A percentile compares a stretch with the other conserved stretches of the same genome.
Evolutionary conservation across 2,888 invertebrate species (phyloP).

Genomic region (Spisula solida): DNA sequence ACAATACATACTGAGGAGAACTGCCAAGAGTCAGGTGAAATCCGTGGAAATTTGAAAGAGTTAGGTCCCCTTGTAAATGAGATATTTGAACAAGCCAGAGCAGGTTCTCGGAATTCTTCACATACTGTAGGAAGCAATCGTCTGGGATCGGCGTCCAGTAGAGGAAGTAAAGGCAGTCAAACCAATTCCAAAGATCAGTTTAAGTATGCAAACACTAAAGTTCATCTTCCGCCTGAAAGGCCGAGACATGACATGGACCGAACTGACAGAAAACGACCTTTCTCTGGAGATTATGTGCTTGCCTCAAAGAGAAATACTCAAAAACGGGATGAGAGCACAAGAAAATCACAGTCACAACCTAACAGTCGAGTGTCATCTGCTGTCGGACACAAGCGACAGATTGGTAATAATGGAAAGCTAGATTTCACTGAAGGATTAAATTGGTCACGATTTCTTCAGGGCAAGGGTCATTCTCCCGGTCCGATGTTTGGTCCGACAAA

Average conservation of each 20-base stretch:
- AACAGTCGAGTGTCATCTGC: constrained; percentile 58
- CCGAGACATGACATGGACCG: constrained; percentile 48
- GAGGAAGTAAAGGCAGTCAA: constrained; percentile 63
- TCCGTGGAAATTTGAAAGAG: constrained; percentile 57
- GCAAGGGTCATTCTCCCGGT: constrained; percentile 59
- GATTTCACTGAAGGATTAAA: constrained; percentile 54
- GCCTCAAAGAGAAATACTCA: constrained; percentile 34
- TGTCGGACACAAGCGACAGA: constrained; percentile 62
- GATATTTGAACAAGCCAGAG: constrained; percentile 64
- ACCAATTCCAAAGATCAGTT: constrained; percentile 51
- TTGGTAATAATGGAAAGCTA: constrained; percentile 64
- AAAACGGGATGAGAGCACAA: constrained; percentile 45
- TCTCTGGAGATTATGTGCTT: constrained; percentile 67
- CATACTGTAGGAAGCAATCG: constrained; percentile 61
- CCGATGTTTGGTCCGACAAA: constrained; percentile 45
- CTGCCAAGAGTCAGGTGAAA: constrained; percentile 63
- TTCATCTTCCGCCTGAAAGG: constrained; percentile 47
- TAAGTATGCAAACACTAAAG: constrained; percentile 60
- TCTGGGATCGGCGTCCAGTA: constrained; percentile 68
- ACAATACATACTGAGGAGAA: constrained; percentile 63
- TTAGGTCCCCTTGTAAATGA: constrained; percentile 66
- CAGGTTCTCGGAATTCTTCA: constrained; percentile 61
- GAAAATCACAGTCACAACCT: constrained; percentile 60
- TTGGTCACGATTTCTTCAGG: constrained; percentile 61
- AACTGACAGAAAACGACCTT: constrained; percentile 50